Percentiles rank a stretch among this genome's conserved stretches.
Conservation (phyloP, 2,113 vertebrate species). For the Petromus typicus region DNA sequence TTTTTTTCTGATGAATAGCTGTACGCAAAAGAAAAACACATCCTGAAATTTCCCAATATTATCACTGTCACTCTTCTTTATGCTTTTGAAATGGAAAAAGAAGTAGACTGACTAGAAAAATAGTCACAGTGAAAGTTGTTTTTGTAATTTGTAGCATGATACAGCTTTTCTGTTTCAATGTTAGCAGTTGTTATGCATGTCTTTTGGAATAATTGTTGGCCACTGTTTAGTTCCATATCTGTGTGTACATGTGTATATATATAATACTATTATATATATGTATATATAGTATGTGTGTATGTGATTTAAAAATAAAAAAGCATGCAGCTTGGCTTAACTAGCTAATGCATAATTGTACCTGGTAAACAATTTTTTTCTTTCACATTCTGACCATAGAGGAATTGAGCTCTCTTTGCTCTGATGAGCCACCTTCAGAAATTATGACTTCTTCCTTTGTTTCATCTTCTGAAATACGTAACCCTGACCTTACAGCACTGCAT, state of each 20-base stretch:
- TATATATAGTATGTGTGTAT: background rate
- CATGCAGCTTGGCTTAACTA: conserved; percentile 81
- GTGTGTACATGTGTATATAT: background rate
- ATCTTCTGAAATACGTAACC: conserved; percentile 70
- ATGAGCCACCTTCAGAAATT: conserved; percentile 68
- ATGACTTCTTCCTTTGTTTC: conserved; percentile 73
- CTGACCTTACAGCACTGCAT: conserved; percentile 76
- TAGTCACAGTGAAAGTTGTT: conserved; percentile 12
- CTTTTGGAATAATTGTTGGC: background rate
- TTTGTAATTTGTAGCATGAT: conserved; percentile 70
- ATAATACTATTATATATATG: background rate
- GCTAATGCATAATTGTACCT: conserved; percentile 64
- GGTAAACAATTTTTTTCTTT: conserved; percentile 76
- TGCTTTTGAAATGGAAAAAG: conserved; percentile 45
- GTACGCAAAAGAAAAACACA: background rate
- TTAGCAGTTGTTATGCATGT: conserved; percentile 75
- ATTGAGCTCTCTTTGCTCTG: conserved; percentile 64
- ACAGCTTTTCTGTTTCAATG: conserved; percentile 52
- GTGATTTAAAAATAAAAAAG: conserved; percentile 64
- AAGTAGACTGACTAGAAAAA: background rate
- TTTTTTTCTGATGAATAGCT: conserved; percentile 29
- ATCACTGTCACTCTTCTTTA: background rate
- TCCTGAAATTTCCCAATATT: background rate
- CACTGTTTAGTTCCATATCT: conserved; percentile 29
- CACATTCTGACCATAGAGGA: conserved; percentile 59